Evolutionary conservation across 2,797 vertebrate species (phyloP), one percentile per base, ranked within the genome.

Genomic region (Holocentrus rufus): DNA sequence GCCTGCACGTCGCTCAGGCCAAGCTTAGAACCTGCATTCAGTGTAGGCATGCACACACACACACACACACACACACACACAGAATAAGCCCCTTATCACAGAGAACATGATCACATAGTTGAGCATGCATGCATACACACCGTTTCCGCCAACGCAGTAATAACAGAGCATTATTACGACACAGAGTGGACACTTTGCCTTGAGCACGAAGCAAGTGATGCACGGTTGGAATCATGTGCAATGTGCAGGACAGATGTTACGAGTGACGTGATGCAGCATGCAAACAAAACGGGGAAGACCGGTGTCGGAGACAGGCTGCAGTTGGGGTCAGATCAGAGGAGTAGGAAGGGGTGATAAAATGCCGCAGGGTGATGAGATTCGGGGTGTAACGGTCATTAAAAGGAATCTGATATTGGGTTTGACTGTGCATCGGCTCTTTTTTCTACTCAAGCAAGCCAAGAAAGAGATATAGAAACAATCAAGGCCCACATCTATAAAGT

Each of bases 1-100:
- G 97, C 98, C 76, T 99, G 98, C 89, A 99, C 97, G 30, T 99
- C 98, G 31, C 96, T 97, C 89, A 99, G 93, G 82, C 97, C 96
- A 87, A 97, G 94, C 87, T 99, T 99, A 50, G 97, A 98, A 90
- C 97, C 98, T 99, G 89, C 18, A 69, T 54, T 11, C 55, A 49
- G 39, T 5, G 47, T 54, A 34, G 18, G 18, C 7, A 61, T 5
- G 75, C 0, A 53, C 6, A 80, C 15, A 59, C 2, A 49, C 27
- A 65, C 4, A 7, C 2, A 47, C 30, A 49, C 54, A 70, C 31
- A 53, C 60, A 54, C 22, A 13, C 34, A 66, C 36, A 42, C 52
- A 5, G 47, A 27, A 42, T 72, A 1, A 72, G 22, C 15, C 2
- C 44, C 0, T 23, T 8, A 53, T 23, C 13, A 68, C 7, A 62